Evolutionary conservation across 2,888 invertebrate species (phyloP).

Genomic region (Luperina nickerlii): DNA sequence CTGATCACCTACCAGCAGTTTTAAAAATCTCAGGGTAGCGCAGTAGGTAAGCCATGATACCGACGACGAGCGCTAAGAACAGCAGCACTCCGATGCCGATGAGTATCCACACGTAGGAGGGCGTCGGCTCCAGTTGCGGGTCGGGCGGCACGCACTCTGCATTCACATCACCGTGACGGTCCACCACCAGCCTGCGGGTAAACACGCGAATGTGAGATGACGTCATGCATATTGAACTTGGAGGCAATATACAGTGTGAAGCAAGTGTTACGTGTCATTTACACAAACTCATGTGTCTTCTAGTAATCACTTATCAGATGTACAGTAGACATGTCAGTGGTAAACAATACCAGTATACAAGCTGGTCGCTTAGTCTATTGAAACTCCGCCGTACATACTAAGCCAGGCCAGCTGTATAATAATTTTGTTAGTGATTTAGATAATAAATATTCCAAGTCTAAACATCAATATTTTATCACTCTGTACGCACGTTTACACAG

Average conservation of each 20-base stretch:
- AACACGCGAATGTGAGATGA: neutral
- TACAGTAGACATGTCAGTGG: neutral
- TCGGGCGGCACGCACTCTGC: constrained; percentile 72
- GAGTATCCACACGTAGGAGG: constrained; percentile 74
- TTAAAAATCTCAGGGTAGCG: constrained; percentile 75
- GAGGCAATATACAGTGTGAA: neutral
- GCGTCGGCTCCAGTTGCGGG: constrained; percentile 45
- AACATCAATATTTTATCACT: constrained; percentile 18
- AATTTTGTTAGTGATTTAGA: constrained; percentile 11
- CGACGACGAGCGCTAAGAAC: constrained; percentile 61
- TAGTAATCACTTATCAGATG: constrained; percentile 2
- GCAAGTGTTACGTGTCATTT: constrained; percentile 2
- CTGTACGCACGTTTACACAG: constrained; percentile 15
- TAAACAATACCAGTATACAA: no score
- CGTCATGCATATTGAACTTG: neutral
- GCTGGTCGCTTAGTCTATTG: neutral
- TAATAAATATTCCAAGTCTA: constrained; percentile 27
- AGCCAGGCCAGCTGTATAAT: constrained; percentile 12
- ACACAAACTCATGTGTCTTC: neutral
- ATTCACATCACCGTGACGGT: constrained; percentile 69
- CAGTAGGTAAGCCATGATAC: constrained; percentile 72
- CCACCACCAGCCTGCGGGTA: constrained; percentile 71
- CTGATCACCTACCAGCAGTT: constrained; percentile 67
- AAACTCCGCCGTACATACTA: neutral
- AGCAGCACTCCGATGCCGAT: constrained; percentile 70